Conservation (phyloP, 2,797 vertebrate species). For the Characodon lateralis region DNA sequence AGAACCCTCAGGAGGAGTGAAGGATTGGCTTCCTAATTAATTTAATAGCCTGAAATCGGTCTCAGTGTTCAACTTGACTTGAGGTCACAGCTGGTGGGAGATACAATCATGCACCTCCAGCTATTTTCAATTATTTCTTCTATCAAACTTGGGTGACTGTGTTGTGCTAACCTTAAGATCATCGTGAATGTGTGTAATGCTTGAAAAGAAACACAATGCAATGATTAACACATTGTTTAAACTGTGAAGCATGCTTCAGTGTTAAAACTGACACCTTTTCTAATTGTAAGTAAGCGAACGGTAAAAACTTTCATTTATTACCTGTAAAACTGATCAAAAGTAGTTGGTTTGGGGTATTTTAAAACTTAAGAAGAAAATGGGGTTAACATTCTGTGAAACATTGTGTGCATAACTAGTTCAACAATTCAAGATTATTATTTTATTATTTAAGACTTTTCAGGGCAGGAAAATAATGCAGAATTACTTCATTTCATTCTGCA, state of each 20-base stretch:
- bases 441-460: neutral
- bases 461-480: neutral
- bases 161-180: neutral
- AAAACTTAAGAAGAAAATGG: neutral
- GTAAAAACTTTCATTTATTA: too few species aligned
- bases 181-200: neutral
- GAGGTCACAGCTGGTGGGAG: constrained; percentile 14
- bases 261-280: neutral
- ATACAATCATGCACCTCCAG: neutral
- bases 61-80: neutral
- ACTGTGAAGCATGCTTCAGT: neutral
- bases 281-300: neutral
- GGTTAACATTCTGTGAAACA: neutral
- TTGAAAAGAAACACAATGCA: neutral
- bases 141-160: neutral
- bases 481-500: neutral
- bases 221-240: neutral
- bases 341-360: neutral
- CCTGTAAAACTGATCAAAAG: neutral
- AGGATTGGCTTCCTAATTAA: constrained; percentile 3
- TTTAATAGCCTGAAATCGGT: constrained; percentile 9
- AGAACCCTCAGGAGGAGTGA: neutral
- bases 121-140: neutral
- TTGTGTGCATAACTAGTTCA: neutral
- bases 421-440: neutral